Evolutionary conservation across 2,113 vertebrate species (phyloP).

Genomic region (Podocnemis expansa): DNA sequence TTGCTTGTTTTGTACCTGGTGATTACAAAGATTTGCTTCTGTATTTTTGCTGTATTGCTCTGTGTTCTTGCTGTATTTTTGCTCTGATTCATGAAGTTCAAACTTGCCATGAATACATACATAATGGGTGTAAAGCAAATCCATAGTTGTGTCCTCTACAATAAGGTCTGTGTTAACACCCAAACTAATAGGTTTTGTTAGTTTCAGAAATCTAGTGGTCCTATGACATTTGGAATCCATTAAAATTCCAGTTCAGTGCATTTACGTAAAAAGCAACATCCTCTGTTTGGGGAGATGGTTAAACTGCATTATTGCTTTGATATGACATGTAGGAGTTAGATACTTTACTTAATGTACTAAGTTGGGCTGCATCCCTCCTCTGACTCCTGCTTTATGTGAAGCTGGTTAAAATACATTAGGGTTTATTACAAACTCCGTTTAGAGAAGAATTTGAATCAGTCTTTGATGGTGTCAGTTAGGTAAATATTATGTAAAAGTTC

Average conservation of each 20-base stretch:
- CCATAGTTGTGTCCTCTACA: conserved; percentile 27
- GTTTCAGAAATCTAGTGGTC: conserved; percentile 5
- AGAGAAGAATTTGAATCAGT: conserved; percentile 57
- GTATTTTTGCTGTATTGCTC: too few relatives aligned
- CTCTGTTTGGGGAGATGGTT: conserved; percentile 21
- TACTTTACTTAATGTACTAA: conserved; percentile 51
- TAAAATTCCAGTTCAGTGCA: conserved; percentile 47
- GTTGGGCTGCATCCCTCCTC: conserved; percentile 49
- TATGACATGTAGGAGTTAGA: background rate
- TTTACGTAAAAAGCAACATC: conserved; percentile 41
- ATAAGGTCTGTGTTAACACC: conserved; percentile 40
- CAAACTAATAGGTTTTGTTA: conserved; percentile 43
- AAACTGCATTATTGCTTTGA: conserved; percentile 32
- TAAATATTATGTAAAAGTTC: conserved; percentile 69
- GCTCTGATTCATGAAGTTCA: conserved; percentile 35
- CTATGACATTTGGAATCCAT: conserved; percentile 53
- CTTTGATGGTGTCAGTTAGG: conserved; percentile 50
- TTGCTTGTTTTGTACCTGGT: conserved; percentile 26
- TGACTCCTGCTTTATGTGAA: conserved; percentile 22
- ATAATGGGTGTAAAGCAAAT: conserved; percentile 39
- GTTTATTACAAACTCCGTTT: conserved; percentile 69
- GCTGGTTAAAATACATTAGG: conserved; percentile 66
- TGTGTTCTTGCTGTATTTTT: background rate
- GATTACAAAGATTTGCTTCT: conserved; percentile 40
- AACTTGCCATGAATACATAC: background rate